Evolutionary conservation across 2,797 vertebrate genomes (phyloP).

Genomic region (Manis javanica): DNA sequence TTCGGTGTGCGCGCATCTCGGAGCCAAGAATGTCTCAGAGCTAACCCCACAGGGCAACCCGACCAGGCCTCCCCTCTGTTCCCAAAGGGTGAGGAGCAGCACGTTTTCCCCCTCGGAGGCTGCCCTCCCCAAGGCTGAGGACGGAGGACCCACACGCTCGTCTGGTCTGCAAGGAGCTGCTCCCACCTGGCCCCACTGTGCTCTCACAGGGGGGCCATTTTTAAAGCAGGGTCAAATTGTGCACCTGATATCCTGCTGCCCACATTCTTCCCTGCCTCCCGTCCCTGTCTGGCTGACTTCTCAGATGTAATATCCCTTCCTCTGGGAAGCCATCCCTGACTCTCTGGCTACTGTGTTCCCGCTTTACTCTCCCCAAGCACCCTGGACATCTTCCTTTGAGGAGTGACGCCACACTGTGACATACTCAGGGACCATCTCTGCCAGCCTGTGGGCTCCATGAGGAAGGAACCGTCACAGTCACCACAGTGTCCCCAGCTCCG

Average conservation of each 20-base stretch:
- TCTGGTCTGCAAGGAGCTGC: not conserved
- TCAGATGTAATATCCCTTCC: not conserved
- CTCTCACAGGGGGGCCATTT: not conserved
- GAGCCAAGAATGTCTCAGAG: not conserved
- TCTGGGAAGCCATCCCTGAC: not conserved
- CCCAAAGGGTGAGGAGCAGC: not conserved
- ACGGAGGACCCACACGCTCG: not conserved
- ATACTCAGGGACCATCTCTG: not conserved
- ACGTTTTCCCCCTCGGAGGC: not conserved
- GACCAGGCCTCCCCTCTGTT: not conserved
- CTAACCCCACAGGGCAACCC: not conserved
- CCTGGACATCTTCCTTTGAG: not conserved
- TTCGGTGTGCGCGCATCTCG: not conserved
- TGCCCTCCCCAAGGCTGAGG: not conserved
- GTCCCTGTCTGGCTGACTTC: not conserved
- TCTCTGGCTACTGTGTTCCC: not conserved
- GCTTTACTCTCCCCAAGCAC: not conserved
- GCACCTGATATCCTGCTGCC: not conserved
- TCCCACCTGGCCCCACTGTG: rapidly evolving
- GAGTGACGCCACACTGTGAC: not conserved
- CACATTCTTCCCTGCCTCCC: not conserved
- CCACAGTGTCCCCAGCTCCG: not conserved
- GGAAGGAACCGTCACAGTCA: not conserved
- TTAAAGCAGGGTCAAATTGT: not conserved
- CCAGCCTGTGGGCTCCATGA: not conserved